phyloP scores from a whole-genome alignment of 2,113 vertebrate genomes.

The Daboia siamensis region DNA sequence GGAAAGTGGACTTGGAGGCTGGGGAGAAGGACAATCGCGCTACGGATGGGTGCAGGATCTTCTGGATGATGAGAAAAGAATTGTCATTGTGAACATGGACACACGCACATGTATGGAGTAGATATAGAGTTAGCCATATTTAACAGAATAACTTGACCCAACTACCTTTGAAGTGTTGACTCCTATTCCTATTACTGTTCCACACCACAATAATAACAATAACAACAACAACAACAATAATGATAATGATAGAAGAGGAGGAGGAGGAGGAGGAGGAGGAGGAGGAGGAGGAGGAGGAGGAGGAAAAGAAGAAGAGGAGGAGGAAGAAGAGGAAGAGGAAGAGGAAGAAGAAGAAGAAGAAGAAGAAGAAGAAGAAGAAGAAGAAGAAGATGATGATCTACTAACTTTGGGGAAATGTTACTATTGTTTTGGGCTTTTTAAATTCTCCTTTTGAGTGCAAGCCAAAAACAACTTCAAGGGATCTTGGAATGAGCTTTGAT shows the following conservation, averaged over 20 bases:
- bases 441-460: background rate
- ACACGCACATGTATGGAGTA: background rate
- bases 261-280: no score
- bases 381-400: background rate
- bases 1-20: slow-evolving; percentile 67
- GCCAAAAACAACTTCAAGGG: slow-evolving; percentile 49
- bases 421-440: rapidly evolving
- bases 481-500: slow-evolving; percentile 64
- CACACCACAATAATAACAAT: background rate
- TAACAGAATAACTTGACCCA: slow-evolving; percentile 24
- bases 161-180: slow-evolving; percentile 27
- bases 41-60: slow-evolving; percentile 25
- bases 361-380: no score
- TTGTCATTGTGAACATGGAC: no score
- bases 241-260: no score
- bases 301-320: no score
- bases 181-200: background rate
- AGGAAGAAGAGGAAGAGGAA: no score
- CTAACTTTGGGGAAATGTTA: slow-evolving; percentile 1
- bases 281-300: no score
- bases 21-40: slow-evolving; percentile 17
- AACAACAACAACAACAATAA: no score
- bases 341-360: no score
- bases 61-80: background rate
- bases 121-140: background rate